phyloP scores from a whole-genome alignment of 2,888 invertebrate species.

The Autographa pulchrina region DNA sequence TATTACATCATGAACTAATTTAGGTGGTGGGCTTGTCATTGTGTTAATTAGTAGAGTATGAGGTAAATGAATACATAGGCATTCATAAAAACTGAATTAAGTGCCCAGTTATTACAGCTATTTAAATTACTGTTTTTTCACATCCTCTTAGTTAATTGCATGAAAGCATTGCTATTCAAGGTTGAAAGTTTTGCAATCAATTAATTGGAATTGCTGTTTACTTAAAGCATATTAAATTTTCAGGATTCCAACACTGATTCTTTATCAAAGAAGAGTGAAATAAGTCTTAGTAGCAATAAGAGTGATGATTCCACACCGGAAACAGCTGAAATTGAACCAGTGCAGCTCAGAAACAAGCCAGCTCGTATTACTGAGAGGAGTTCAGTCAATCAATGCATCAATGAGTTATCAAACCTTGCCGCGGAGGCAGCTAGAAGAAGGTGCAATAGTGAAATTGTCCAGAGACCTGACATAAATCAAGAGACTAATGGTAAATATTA shows the following conservation, averaged over 20 bases:
- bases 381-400: conserved; percentile 92
- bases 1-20: conserved; percentile 47
- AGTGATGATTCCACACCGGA: conserved; percentile 79
- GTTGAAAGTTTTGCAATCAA: conserved; percentile 44
- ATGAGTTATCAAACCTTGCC: conserved; percentile 90
- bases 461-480: conserved; percentile 81
- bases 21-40: conserved; percentile 36
- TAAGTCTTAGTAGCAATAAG: conserved; percentile 75
- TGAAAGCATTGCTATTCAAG: conserved; percentile 61
- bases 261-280: conserved; percentile 81
- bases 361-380: conserved; percentile 80
- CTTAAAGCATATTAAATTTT: conserved; percentile 28
- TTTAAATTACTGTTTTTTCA: conserved; percentile 51
- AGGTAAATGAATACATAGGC: conserved; percentile 61
- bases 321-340: conserved; percentile 77
- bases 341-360: conserved; percentile 81
- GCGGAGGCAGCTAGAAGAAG: conserved; percentile 82
- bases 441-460: conserved; percentile 87
- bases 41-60: conserved; percentile 56
- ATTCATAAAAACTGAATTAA: conserved; percentile 62
- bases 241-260: conserved; percentile 82
- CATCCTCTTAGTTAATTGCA: conserved; percentile 59
- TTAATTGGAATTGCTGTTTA: conserved; percentile 11
- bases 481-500: conserved; percentile 74
- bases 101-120: conserved; percentile 56